Conservation (phyloP, 2,113 vertebrate species). For the Pseudorhombus dupliciocellatus region DNA sequence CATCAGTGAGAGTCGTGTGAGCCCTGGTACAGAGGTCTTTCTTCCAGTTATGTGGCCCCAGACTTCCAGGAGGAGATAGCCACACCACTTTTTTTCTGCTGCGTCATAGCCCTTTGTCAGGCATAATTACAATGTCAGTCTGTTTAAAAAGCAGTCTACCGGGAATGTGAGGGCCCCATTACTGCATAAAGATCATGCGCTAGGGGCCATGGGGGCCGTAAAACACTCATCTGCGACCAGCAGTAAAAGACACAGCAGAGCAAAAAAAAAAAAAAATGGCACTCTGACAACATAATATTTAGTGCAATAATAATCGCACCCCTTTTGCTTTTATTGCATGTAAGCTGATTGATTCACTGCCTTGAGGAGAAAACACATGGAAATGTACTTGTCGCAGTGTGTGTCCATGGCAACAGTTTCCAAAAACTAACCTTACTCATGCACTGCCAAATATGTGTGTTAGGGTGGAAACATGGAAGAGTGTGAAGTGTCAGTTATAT, state of each 20-base stretch:
- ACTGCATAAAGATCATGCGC: constrained; percentile 49
- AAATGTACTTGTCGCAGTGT: constrained; percentile 66
- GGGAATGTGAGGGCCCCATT: constrained; percentile 66
- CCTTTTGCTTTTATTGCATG: constrained; percentile 70
- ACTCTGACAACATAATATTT: constrained; percentile 65
- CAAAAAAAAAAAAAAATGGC: constrained; percentile 43
- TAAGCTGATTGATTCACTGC: constrained; percentile 75
- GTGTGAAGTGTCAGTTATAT: not conserved
- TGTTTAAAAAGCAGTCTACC: constrained; percentile 65
- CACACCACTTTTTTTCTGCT: constrained; percentile 29
- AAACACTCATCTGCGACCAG: constrained; percentile 76
- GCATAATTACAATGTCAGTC: constrained; percentile 68
- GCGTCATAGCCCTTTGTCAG: constrained; percentile 54
- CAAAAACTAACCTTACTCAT: constrained; percentile 31
- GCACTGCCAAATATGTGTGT: constrained; percentile 29
- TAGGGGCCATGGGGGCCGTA: constrained; percentile 54
- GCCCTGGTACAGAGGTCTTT: constrained; percentile 47
- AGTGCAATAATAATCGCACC: constrained; percentile 71
- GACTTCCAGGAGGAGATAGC: constrained; percentile 53
- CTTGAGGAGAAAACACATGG: constrained; percentile 52
- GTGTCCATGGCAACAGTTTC: constrained; percentile 54
- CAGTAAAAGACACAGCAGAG: constrained; percentile 64
- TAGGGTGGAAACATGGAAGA: constrained; percentile 12
- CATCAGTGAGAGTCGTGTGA: constrained; percentile 44
- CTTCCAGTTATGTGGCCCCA: constrained; percentile 40